Percentiles rank a stretch among this genome's conserved stretches.
These are phyloP conservation scores for Venusia cambrica DNA, from an alignment of 2,888 invertebrate species.

Conservation along the genomic window DNA sequence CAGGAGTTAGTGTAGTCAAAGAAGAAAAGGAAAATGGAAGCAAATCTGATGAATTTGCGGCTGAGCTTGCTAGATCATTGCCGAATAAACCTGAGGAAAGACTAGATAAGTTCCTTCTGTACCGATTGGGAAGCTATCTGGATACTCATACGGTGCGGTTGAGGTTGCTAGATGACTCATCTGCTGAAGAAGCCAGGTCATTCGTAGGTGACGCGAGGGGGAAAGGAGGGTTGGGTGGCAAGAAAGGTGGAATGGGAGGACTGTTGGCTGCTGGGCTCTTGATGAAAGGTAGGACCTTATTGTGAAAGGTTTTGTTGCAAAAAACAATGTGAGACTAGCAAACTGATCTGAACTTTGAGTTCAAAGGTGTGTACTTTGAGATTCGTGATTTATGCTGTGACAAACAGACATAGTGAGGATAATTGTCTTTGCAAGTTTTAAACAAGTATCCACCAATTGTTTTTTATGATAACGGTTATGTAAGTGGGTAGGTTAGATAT, in stretches of 20 bases:
- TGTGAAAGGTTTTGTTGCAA: background rate
- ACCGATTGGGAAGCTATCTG: conserved; percentile 85
- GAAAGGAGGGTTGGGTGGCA: conserved; percentile 72
- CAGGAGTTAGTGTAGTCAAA: conserved; percentile 83
- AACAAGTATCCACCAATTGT: no score
- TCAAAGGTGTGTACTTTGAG: no score
- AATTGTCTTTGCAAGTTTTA: no score
- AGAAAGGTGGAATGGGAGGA: conserved; percentile 75
- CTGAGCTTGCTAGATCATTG: conserved; percentile 86
- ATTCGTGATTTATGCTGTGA: no score
- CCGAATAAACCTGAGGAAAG: conserved; percentile 89
- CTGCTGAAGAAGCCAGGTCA: conserved; percentile 80
- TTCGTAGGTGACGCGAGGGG: conserved; percentile 77
- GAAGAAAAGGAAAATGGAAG: conserved; percentile 77
- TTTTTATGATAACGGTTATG: no score
- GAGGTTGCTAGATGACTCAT: conserved; percentile 84
- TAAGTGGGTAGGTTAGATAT: no score
- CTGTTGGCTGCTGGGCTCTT: conserved; percentile 80
- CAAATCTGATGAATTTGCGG: conserved; percentile 86
- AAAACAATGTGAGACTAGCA: no score
- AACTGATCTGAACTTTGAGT: no score
- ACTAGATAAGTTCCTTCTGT: conserved; percentile 87
- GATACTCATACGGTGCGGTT: conserved; percentile 88
- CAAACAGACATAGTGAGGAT: no score
- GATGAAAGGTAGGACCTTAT: conserved; percentile 83